Evolutionary conservation across 1,140 invertebrate genomes (phyloP).

Genomic region (Polyergus mexicanus): DNA sequence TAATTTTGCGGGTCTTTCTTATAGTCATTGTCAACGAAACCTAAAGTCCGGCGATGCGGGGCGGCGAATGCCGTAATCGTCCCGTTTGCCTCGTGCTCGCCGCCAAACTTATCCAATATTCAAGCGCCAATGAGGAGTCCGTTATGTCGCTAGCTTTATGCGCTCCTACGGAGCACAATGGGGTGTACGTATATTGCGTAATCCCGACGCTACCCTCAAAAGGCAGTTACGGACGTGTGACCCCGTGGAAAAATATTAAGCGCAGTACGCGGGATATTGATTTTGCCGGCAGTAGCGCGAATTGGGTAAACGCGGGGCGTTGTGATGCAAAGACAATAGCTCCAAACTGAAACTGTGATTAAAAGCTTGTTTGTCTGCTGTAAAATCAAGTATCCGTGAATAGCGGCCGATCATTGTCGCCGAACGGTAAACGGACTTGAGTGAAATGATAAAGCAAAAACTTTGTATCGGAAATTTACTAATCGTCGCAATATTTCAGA

Average conservation of each 20-base stretch:
- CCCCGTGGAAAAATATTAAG: constrained; percentile 57
- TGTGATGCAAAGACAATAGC: constrained; percentile 52
- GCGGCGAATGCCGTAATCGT: constrained; percentile 61
- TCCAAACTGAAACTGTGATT: constrained; percentile 61
- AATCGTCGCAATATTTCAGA: constrained; percentile 47
- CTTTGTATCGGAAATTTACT: constrained; percentile 37
- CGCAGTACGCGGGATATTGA: constrained; percentile 48
- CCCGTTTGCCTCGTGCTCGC: constrained; percentile 60
- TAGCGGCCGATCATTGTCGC: constrained; percentile 1
- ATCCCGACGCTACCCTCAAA: constrained; percentile 40
- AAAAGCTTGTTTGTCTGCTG: constrained; percentile 59
- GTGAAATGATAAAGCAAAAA: constrained; percentile 52
- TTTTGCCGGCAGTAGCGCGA: constrained; percentile 36
- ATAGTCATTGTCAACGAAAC: constrained; percentile 37
- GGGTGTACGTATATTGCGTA: constrained; percentile 61
- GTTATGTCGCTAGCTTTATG: constrained; percentile 59
- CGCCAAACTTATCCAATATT: constrained; percentile 77
- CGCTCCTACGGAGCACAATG: constrained; percentile 41
- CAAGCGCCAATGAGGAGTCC: constrained; percentile 60
- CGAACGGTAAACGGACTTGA: constrained; percentile 24
- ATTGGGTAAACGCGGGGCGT: constrained; percentile 34
- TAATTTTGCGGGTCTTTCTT: constrained; percentile 71
- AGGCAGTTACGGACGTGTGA: constrained; percentile 56
- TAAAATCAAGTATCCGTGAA: constrained; percentile 54
- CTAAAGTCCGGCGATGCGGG: background rate